These are phyloP conservation scores for Clunio marinus DNA, from an alignment of 2,888 invertebrate species.

Conservation along the genomic window DNA sequence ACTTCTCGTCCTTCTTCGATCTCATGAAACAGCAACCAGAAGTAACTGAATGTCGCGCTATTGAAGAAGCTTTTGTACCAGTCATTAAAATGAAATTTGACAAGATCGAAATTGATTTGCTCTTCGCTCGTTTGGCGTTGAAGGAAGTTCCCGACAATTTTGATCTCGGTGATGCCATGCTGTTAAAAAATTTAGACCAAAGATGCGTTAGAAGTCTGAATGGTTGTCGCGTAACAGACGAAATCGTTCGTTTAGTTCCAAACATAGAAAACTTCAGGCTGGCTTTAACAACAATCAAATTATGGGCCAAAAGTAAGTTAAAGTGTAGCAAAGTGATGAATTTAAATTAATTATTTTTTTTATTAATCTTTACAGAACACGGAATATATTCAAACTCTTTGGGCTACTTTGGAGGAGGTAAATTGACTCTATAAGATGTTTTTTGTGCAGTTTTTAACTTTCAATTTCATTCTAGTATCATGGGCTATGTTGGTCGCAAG, in stretches of 20 bases:
- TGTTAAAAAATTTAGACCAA: conserved; percentile 91
- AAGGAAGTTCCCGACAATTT: conserved; percentile 89
- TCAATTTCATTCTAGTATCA: too few species aligned
- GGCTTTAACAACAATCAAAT: conserved; percentile 88
- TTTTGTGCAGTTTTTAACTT: too few species aligned
- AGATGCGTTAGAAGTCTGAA: conserved; percentile 96
- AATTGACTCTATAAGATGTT: too few species aligned
- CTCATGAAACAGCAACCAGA: conserved; percentile 80
- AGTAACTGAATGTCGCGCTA: conserved; percentile 78
- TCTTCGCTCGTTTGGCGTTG: conserved; percentile 91
- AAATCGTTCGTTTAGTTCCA: conserved; percentile 92
- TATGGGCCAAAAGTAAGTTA: conserved; percentile 94
- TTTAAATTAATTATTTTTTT: conserved; percentile 15
- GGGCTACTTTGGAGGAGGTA: conserved; percentile 97
- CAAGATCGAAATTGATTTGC: conserved; percentile 96
- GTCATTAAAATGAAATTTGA: conserved; percentile 99
- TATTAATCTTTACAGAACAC: conserved; percentile 60
- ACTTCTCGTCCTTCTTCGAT: conserved; percentile 93
- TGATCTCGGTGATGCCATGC: conserved; percentile 83
- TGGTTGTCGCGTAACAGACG: conserved; percentile 97
- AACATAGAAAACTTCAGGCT: conserved; percentile 91
- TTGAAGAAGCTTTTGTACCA: conserved; percentile 98
- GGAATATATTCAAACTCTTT: conserved; percentile 98
- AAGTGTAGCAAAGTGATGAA: background rate
- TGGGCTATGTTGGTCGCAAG: conserved; percentile 99